Base-by-base conservation (phyloP, 2,797 vertebrate genomes). In the Phylloscopus collybita region DNA sequence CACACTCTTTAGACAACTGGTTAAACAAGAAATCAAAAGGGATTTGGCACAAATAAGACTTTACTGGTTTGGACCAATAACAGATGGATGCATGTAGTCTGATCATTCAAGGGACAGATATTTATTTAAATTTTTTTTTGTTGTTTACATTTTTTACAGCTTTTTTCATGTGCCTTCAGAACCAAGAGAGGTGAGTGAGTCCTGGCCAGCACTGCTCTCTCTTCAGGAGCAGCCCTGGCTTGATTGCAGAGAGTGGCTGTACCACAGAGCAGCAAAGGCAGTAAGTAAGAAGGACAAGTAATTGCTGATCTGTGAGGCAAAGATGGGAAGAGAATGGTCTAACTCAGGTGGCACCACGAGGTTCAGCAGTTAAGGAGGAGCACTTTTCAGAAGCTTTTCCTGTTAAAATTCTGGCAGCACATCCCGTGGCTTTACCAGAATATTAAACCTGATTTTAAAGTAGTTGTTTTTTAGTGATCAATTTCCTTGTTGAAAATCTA, bases 401-500 rank as follows among this genome's bases (percentile, higher is more conserved):
- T 93, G 8, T 73, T 86, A 81, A 89, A 91, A 84, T 64, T 73
- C 80, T 95, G 84, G 80, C 82, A 91, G 84, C 42, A 78, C 66
- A 87, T 92, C 90, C 74, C 62, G 95, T 69, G 71, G n/a, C 60
- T 87, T 94, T 90, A 72, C 81, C 69, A 93, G 80, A 96, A 92
- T 62, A 80, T 36, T 29, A 88, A 93, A 92, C 49, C 67, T 21
- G 27, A 78, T 94, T 96, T 94, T 57, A 88, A 93, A 94, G 62
- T 89, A 82, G 54, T 2, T 9, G 50, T 1, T 5, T 94, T 95
- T 62, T 56, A 88, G 36, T 86, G 76, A 65, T 95, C 76, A 82
- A 44, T 91, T 92, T 96, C 87, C 94, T 67, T 88, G 88, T 78
- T 95, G 84, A 88, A 94, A 89, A 83, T 80, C 88, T 79, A 93